A percentile compares a stretch with the other conserved stretches of the same genome.
phyloP scores from a whole-genome alignment of 1,140 invertebrate genomes.

The Drosophila ohnishii region DNA sequence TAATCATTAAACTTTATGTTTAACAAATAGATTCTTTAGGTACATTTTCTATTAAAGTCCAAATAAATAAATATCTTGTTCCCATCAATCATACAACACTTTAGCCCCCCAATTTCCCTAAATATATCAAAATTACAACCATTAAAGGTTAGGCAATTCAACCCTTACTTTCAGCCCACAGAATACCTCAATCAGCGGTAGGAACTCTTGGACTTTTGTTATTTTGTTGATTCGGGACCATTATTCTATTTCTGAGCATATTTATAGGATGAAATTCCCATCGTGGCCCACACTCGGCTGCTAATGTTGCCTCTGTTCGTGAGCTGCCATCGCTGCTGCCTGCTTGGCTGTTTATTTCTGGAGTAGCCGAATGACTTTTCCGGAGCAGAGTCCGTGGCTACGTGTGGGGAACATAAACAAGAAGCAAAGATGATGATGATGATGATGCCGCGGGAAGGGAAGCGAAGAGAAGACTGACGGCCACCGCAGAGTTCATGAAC shows the following conservation, averaged over 20 bases:
- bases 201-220: slow-evolving; percentile 35
- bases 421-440: slow-evolving; percentile 10
- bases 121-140: background rate
- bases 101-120: background rate
- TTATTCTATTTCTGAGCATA: slow-evolving; percentile 70
- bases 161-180: background rate
- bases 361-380: slow-evolving; percentile 79
- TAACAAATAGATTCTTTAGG: background rate
- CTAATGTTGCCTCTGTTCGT: slow-evolving; percentile 25
- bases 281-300: slow-evolving; percentile 23
- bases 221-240: slow-evolving; percentile 24
- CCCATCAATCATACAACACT: background rate
- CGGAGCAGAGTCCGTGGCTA: slow-evolving; percentile 54
- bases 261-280: slow-evolving; percentile 59
- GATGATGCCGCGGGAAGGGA: slow-evolving; percentile 1
- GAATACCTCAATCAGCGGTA: slow-evolving; percentile 56
- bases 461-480: slow-evolving; percentile 6
- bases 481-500: slow-evolving; percentile 69
- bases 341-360: slow-evolving; percentile 69
- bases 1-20: too few species aligned
- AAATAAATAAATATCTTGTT: background rate
- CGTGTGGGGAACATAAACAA: slow-evolving; percentile 74
- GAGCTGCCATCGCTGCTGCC: slow-evolving; percentile 24
- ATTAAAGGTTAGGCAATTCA: background rate
- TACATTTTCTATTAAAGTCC: background rate